phyloP scores from a whole-genome alignment of 2,113 vertebrate species.

The Mellivora capensis region DNA sequence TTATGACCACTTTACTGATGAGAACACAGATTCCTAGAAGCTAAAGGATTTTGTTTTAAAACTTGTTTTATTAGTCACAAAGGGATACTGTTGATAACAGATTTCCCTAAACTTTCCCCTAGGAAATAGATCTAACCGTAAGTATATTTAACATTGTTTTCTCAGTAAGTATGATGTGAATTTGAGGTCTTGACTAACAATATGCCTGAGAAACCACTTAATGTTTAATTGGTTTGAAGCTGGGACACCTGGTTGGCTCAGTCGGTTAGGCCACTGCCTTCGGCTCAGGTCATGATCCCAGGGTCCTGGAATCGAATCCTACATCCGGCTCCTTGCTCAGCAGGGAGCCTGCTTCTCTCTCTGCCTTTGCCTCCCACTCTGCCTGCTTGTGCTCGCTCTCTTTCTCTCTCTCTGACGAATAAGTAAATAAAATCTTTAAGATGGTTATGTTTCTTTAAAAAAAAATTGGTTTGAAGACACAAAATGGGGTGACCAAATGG shows the following conservation, averaged over 20 bases:
- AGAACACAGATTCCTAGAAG: not conserved
- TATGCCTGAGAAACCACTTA: not conserved
- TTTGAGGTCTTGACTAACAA: not conserved
- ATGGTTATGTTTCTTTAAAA: too few species aligned
- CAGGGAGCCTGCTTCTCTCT: too few species aligned
- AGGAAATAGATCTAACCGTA: not conserved
- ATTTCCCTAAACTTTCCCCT: not conserved
- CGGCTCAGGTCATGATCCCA: too few species aligned
- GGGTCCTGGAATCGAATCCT: too few species aligned
- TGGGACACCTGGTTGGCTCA: too few species aligned
- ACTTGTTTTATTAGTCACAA: not conserved
- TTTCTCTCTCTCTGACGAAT: too few species aligned
- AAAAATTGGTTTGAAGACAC: not conserved
- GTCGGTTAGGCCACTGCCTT: too few species aligned
- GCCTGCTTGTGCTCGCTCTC: too few species aligned
- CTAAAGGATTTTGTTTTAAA: not conserved
- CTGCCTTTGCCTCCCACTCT: too few species aligned
- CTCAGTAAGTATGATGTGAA: not conserved
- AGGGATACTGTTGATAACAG: not conserved
- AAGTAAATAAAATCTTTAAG: too few species aligned
- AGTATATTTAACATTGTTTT: not conserved
- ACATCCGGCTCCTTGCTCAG: too few species aligned
- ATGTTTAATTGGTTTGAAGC: slow-evolving; percentile 5
- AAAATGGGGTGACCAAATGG: not conserved
- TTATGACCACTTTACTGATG: not conserved